Evolutionary conservation across 2,113 vertebrate species (phyloP).

Genomic region (Notechis scutatus): DNA sequence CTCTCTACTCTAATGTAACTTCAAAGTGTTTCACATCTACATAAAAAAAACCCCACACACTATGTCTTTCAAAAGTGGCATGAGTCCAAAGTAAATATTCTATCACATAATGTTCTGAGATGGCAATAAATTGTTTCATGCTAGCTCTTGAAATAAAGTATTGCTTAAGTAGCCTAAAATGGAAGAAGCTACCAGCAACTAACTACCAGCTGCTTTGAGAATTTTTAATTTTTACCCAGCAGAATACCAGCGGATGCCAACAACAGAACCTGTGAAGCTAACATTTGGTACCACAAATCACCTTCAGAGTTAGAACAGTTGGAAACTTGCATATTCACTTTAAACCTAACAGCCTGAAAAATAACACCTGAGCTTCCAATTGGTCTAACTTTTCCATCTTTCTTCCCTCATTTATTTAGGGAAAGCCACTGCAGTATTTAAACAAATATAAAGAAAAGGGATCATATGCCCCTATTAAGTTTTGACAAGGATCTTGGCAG

Average conservation of each 20-base stretch:
- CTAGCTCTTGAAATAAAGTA: not conserved
- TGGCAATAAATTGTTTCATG: not conserved
- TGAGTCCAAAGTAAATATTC: not conserved
- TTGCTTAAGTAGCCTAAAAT: not conserved
- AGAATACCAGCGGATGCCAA: not conserved
- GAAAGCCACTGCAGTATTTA: not conserved
- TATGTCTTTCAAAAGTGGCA: not conserved
- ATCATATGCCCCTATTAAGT: not conserved
- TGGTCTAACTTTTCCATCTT: not conserved
- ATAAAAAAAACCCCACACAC: not conserved
- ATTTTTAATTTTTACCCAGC: not conserved
- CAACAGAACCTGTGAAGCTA: not conserved
- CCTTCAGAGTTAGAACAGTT: not conserved
- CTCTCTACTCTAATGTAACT: not conserved
- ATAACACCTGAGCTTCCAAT: not conserved
- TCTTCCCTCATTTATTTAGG: not conserved
- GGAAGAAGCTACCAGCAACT: not conserved
- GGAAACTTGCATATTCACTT: not conserved
- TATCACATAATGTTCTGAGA: not conserved
- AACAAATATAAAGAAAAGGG: not conserved
- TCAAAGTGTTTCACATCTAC: not conserved
- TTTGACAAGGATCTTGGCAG: not conserved
- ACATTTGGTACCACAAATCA: not conserved
- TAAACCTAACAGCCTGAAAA: not conserved
- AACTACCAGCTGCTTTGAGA: not conserved